Percentiles rank a stretch among this genome's conserved stretches.
These are phyloP conservation scores for Sebastes trivittatus DNA, from an alignment of 2,797 vertebrate species.

Conservation along the genomic window DNA sequence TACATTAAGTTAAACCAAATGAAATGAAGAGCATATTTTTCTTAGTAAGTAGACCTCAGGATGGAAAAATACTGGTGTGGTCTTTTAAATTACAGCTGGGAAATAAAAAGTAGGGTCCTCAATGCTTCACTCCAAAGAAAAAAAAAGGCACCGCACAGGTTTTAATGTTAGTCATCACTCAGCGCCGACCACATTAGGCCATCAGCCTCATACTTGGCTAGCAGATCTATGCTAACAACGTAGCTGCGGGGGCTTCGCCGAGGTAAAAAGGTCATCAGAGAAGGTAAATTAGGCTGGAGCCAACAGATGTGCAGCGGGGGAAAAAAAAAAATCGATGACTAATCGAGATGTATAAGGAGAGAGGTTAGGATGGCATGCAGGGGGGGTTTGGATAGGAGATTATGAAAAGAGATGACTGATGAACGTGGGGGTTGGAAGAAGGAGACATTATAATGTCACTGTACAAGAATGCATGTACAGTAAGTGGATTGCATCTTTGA, in stretches of 20 bases:
- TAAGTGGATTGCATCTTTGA: neutral
- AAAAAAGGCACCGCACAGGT: slow-evolving; percentile 11
- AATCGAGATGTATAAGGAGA: slow-evolving; percentile 42
- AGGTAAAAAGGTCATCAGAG: slow-evolving; percentile 59
- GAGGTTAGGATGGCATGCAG: slow-evolving; percentile 13
- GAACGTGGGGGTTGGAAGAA: neutral
- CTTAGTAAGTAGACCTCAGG: no score
- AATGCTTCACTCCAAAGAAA: neutral
- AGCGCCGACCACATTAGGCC: slow-evolving; percentile 28
- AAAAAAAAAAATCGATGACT: slow-evolving; percentile 32
- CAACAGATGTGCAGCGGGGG: slow-evolving; percentile 26
- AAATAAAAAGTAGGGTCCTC: slow-evolving; percentile 3
- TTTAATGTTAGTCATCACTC: slow-evolving; percentile 56
- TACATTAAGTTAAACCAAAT: neutral
- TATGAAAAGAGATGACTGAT: slow-evolving; percentile 5
- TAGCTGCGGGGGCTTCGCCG: slow-evolving; percentile 33
- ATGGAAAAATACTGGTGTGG: neutral
- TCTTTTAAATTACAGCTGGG: slow-evolving; percentile 3
- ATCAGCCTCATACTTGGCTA: slow-evolving; percentile 39
- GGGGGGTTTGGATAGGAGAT: neutral
- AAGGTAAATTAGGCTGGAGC: slow-evolving; percentile 43
- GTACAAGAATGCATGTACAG: neutral
- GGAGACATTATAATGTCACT: neutral
- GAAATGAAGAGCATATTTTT: neutral
- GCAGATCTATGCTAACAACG: slow-evolving; percentile 66